Evolutionary conservation across 2,888 invertebrate species (phyloP).

Genomic region (Drosophila macrospina): DNA sequence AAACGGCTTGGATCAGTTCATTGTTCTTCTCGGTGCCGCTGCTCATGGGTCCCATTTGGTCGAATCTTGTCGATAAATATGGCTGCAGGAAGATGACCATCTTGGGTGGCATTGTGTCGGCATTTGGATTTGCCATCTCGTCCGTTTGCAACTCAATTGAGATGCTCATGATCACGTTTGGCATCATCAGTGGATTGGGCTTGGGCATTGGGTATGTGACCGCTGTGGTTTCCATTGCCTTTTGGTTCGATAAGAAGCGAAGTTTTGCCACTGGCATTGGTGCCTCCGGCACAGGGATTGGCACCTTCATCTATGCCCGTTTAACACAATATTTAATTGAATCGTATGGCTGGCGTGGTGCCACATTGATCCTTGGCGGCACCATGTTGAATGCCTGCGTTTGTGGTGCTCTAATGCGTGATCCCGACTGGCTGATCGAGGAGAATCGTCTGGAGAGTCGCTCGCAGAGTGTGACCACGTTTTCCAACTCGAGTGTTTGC

Average conservation of each 20-base stretch:
- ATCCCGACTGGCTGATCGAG: slow-evolving; percentile 91
- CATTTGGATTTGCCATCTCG: slow-evolving; percentile 91
- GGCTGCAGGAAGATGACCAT: slow-evolving; percentile 93
- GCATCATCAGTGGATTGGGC: slow-evolving; percentile 93
- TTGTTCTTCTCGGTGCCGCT: slow-evolving; percentile 95
- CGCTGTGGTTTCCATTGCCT: slow-evolving; percentile 95
- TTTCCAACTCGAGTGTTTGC: slow-evolving; percentile 85
- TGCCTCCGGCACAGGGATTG: slow-evolving; percentile 95
- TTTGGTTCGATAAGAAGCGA: slow-evolving; percentile 95
- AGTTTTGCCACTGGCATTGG: slow-evolving; percentile 94
- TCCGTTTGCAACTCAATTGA: slow-evolving; percentile 90
- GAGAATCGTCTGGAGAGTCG: slow-evolving; percentile 85
- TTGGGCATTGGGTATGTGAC: slow-evolving; percentile 93
- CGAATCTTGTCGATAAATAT: slow-evolving; percentile 93
- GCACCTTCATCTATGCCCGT: slow-evolving; percentile 95
- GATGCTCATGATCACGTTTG: slow-evolving; percentile 93
- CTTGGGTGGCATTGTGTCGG: slow-evolving; percentile 90
- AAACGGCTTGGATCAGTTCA: slow-evolving; percentile 96
- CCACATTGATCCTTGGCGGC: slow-evolving; percentile 92
- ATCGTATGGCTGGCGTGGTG: slow-evolving; percentile 94
- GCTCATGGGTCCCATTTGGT: slow-evolving; percentile 89
- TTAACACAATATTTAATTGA: slow-evolving; percentile 91
- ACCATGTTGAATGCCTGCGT: slow-evolving; percentile 94
- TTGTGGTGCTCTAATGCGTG: slow-evolving; percentile 94
- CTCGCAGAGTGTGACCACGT: slow-evolving; percentile 85